Conservation (phyloP, 2,113 vertebrate species). For the Trematocara nigrifrons region DNA sequence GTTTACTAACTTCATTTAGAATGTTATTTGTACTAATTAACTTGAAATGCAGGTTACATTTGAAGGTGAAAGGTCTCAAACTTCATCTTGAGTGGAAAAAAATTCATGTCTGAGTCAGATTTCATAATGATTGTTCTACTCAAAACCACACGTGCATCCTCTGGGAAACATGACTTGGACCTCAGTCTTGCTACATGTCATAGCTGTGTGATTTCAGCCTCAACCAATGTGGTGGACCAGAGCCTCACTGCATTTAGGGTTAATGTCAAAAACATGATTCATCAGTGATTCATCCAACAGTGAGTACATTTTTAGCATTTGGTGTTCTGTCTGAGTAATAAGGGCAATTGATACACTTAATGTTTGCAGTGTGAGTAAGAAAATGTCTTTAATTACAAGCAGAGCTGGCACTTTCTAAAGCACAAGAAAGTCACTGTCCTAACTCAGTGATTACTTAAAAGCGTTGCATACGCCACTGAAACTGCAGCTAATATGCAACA, state of each 20-base stretch:
- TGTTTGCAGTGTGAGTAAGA: not conserved
- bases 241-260: not conserved
- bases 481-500: not conserved
- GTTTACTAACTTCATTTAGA: not conserved
- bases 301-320: not conserved
- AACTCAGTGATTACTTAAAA: not conserved
- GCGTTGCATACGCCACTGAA: fast-evolving
- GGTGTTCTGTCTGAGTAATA: not conserved
- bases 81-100: not conserved
- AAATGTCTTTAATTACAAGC: fast-evolving
- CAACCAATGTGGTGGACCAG: not conserved
- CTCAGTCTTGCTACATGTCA: fast-evolving
- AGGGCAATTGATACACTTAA: not conserved
- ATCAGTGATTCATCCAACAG: not conserved
- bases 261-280: not conserved
- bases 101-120: not conserved
- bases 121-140: not conserved
- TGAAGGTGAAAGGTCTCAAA: fast-evolving
- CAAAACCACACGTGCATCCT: not conserved
- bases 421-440: fast-evolving
- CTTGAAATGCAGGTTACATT: not conserved
- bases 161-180: not conserved
- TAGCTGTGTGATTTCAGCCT: not conserved
- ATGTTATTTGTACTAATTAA: not conserved
- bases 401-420: not conserved